phyloP scores from a whole-genome alignment of 2,888 invertebrate species.

The Troides aeacus region DNA sequence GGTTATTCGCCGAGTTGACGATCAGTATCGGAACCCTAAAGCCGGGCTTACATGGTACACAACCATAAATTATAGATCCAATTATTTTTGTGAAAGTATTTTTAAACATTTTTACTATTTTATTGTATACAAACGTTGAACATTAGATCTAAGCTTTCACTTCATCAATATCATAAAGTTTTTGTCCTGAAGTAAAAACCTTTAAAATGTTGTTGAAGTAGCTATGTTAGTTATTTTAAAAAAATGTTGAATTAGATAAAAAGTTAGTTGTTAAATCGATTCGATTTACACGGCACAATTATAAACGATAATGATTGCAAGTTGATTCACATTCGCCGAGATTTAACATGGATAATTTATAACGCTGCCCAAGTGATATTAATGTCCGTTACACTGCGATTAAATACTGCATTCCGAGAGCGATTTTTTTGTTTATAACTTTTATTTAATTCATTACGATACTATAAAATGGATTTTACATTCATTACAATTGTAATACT shows the following conservation, averaged over 20 bases:
- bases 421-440: slow-evolving; percentile 4
- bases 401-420: neutral
- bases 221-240: neutral
- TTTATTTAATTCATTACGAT: neutral
- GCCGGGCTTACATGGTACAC: slow-evolving; percentile 30
- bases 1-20: slow-evolving; percentile 43
- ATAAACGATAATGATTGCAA: slow-evolving; percentile 9
- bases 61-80: neutral
- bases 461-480: neutral
- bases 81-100: neutral
- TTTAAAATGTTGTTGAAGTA: too few species aligned
- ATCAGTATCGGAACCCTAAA: slow-evolving; percentile 41
- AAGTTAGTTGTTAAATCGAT: slow-evolving; percentile 14
- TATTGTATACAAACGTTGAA: too few species aligned
- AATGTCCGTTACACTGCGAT: neutral
- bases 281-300: slow-evolving; percentile 21
- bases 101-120: too few species aligned
- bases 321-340: slow-evolving; percentile 5
- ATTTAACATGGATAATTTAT: slow-evolving; percentile 10
- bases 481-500: too few species aligned
- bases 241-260: neutral
- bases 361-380: slow-evolving; percentile 15
- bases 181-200: too few species aligned
- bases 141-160: too few species aligned
- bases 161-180: too few species aligned